Percentiles rank a stretch among this genome's conserved stretches.
phyloP scores from a whole-genome alignment of 35 echinoderm and acorn worm species.

The Hemicentrotus pulcherrimus region DNA sequence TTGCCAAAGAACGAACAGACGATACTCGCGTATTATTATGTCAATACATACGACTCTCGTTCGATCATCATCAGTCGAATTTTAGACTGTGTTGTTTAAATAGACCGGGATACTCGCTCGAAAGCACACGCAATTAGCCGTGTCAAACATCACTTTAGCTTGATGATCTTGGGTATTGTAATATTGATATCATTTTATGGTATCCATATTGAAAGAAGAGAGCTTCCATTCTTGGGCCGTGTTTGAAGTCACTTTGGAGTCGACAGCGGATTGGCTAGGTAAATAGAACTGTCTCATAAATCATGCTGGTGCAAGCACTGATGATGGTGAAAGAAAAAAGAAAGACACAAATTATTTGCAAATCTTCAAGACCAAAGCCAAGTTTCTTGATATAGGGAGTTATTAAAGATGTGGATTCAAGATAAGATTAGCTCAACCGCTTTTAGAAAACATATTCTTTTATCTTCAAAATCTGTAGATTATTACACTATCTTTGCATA shows the following conservation, averaged over 20 bases:
- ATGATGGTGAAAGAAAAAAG: background rate
- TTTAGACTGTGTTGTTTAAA: constrained; percentile 23
- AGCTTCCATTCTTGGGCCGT: background rate
- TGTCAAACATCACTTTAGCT: background rate
- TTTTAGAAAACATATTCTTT: background rate
- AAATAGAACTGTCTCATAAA: constrained; percentile 6
- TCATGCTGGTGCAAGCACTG: background rate
- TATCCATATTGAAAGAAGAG: constrained; percentile 12
- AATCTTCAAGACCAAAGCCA: background rate
- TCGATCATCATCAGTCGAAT: constrained; percentile 48
- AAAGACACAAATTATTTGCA: background rate
- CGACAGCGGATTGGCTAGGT: background rate
- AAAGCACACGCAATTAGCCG: constrained; percentile 47
- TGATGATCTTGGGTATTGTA: constrained; percentile 21
- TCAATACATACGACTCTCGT: constrained; percentile 51
- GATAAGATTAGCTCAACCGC: background rate
- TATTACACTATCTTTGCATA: background rate
- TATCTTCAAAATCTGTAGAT: background rate
- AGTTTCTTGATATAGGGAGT: background rate
- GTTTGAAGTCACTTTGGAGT: constrained; percentile 2
- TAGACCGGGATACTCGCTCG: constrained; percentile 44
- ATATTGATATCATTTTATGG: constrained; percentile 20
- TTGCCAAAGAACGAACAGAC: constrained; percentile 20
- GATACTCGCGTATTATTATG: constrained; percentile 33
- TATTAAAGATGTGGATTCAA: constrained; percentile 6